These are phyloP conservation scores for Ectobius pallidus DNA, from an alignment of 2,888 invertebrate genomes.

Conservation along the genomic window DNA sequence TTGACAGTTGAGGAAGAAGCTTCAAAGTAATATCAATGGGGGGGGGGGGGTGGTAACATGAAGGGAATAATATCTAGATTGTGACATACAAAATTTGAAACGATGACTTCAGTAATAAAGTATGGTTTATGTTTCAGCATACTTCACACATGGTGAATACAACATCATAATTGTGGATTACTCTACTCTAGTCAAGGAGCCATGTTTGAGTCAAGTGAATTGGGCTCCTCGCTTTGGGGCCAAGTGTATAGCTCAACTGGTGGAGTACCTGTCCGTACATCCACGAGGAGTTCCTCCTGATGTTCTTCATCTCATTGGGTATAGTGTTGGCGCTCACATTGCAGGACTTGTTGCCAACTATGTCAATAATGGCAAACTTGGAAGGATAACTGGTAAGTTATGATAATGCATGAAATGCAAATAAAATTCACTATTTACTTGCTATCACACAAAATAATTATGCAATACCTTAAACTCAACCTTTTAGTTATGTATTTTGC, in stretches of 20 bases:
- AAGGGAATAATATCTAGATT: too few relatives aligned
- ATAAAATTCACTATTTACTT: too few relatives aligned
- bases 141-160: conserved; percentile 79
- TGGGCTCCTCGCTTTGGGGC: conserved; percentile 61
- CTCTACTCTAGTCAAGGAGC: conserved; percentile 77
- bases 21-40: too few relatives aligned
- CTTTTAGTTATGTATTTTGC: too few relatives aligned
- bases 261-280: conserved; percentile 78
- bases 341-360: conserved; percentile 83
- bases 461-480: too few relatives aligned
- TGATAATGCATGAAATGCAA: neutral
- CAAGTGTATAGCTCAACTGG: conserved; percentile 80
- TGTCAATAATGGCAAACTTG: conserved; percentile 75
- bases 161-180: conserved; percentile 90
- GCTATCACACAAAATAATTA: too few relatives aligned
- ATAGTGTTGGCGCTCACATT: conserved; percentile 87
- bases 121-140: conserved; percentile 61
- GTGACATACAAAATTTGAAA: too few relatives aligned
- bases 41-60: too few relatives aligned
- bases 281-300: conserved; percentile 78
- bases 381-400: conserved; percentile 76
- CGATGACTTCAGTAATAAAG: too few relatives aligned
- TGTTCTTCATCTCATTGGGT: conserved; percentile 80
- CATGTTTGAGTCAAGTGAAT: conserved; percentile 75
- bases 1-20: too few relatives aligned